Percentiles rank a stretch among this genome's conserved stretches.
Conservation (phyloP, 2,797 vertebrate species). For the Heteromormyrus szaboi region DNA sequence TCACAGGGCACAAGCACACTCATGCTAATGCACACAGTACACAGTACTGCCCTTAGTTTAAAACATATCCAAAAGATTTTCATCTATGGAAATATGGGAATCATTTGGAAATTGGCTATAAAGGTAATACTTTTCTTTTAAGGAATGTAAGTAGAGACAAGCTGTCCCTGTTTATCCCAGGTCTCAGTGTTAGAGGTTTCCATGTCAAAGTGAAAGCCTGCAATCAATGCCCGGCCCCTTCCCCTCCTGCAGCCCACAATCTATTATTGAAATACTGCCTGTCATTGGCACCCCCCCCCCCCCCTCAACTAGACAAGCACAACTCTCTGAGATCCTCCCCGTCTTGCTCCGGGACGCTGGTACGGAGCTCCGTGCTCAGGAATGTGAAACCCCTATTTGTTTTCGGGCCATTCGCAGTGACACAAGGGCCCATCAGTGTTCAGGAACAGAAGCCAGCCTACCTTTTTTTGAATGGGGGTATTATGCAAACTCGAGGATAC, state of each 20-base stretch:
- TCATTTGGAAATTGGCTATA: not conserved
- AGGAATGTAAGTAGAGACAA: not conserved
- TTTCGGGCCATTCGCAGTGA: not conserved
- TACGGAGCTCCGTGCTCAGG: not conserved
- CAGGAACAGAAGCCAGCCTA: not conserved
- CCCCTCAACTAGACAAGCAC: not conserved
- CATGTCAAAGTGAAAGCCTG: not conserved
- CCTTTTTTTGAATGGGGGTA: conserved; percentile 1
- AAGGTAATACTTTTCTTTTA: not conserved
- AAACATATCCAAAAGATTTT: not conserved
- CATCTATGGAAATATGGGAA: not conserved
- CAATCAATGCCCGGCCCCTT: not conserved
- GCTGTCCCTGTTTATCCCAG: not conserved
- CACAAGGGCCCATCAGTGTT: not conserved
- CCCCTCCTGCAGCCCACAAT: not conserved
- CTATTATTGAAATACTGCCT: not conserved
- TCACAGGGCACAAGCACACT: not conserved
- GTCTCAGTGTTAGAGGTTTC: not conserved
- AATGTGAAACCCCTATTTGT: not conserved
- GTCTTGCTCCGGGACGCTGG: not conserved
- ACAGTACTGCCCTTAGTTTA: not conserved
- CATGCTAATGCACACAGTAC: not conserved
- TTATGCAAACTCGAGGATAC: conserved; percentile 17
- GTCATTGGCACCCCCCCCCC: not conserved
- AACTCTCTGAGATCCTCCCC: not conserved